A percentile compares a stretch with the other conserved stretches of the same genome.
These are phyloP conservation scores for Tachina fera DNA, from an alignment of 2,888 invertebrate species.

Conservation along the genomic window DNA sequence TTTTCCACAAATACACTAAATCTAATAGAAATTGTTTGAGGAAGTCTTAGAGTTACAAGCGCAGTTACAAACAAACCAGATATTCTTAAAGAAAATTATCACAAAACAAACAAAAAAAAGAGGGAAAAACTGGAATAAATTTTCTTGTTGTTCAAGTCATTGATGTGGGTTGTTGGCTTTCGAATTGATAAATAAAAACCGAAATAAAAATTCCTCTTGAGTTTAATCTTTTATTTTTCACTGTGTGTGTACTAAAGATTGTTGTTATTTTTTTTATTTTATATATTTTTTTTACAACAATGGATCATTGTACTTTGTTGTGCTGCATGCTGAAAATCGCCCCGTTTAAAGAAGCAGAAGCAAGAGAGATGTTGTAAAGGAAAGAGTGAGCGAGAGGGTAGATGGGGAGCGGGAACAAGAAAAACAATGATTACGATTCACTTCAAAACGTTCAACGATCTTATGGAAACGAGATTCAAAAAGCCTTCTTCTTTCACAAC, in stretches of 20 bases:
- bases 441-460: slow-evolving; percentile 70
- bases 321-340: slow-evolving; percentile 54
- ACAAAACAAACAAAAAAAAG: neutral
- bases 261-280: slow-evolving; percentile 25
- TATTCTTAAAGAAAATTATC: slow-evolving; percentile 39
- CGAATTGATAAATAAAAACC: slow-evolving; percentile 36
- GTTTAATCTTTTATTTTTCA: slow-evolving; percentile 52
- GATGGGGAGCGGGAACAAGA: neutral
- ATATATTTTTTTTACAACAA: slow-evolving; percentile 50
- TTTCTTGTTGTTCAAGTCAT: slow-evolving; percentile 11
- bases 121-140: slow-evolving; percentile 34
- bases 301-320: slow-evolving; percentile 66
- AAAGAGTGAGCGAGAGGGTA: slow-evolving; percentile 7
- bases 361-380: neutral
- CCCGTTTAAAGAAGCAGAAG: slow-evolving; percentile 37
- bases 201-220: slow-evolving; percentile 46
- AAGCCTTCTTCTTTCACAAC: slow-evolving; percentile 31
- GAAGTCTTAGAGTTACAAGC: slow-evolving; percentile 10
- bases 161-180: slow-evolving; percentile 54
- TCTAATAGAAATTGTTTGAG: slow-evolving; percentile 13
- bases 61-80: slow-evolving; percentile 3
- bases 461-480: slow-evolving; percentile 60
- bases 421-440: slow-evolving; percentile 62
- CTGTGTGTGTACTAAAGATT: slow-evolving; percentile 15
- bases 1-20: slow-evolving; percentile 24